Evolutionary conservation across 2,888 invertebrate genomes (phyloP), one percentile per base, ranked within the genome.

Genomic region (Drosophila acutilabella): DNA sequence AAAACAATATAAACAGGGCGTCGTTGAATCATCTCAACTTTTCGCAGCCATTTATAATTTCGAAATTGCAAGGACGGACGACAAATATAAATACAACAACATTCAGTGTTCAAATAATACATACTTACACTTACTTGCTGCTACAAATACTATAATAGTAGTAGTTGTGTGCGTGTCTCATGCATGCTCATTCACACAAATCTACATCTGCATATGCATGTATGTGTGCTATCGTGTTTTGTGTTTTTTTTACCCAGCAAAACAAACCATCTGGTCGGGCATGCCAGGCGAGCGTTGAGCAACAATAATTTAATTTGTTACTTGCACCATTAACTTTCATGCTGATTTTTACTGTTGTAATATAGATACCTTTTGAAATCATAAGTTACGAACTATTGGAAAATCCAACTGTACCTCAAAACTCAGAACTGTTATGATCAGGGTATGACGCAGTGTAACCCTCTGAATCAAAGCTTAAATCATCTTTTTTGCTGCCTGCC

Each of bases 21-120:
- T 71, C 73, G 70, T 68, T 74, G 69, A 78, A 80, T 78, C 80
- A 70, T 60, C 52, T 51, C 51, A 72, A 44, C 42, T 51, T 64
- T 50, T 40, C 58, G 58, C 54, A 74, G 61, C 68, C 74, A 76
- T 81, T 71, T 72, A 70, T 62, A 79, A 71, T 67, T 56, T 69
- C 62, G 56, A 70, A 73, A 67, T 61, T 60, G 57, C 36, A 36
- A 71, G 71, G 73, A 70, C 64, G 71, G 48, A 64, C 11, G 30
- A 42, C 56, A 44, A 38, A 41, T 44, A 48, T 36, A 48, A 38
- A 41, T 44, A 48, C 20, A 48, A 58, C 58, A 16, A 41, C 23
- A 53, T 40, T 47, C 44, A 62, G 18, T 18, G 14, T 38, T 20
- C 51, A 51, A 33, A 18, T 50, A 33, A 18, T 36, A 36, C 36